Evolutionary conservation across 2,797 vertebrate species (phyloP).

Genomic region (Meriones psammophilus): DNA sequence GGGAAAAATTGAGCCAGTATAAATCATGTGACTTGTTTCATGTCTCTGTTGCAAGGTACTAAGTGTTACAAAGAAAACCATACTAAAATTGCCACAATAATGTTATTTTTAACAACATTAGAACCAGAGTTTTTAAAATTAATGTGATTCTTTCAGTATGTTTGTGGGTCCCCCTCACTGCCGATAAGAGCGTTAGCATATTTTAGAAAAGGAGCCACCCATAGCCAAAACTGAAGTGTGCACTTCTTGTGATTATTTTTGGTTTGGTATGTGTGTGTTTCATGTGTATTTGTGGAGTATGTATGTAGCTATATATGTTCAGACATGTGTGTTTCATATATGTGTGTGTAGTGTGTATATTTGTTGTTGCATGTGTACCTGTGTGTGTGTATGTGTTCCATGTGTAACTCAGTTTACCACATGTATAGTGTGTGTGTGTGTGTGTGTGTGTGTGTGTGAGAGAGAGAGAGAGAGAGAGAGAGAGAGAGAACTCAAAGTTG

Average conservation of each 20-base stretch:
- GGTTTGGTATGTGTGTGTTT: neutral
- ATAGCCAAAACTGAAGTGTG: neutral
- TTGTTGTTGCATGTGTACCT: too few species aligned
- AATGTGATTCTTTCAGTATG: neutral
- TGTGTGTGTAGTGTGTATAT: neutral
- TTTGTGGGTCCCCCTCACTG: neutral
- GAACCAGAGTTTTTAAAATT: neutral
- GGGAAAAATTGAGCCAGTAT: neutral
- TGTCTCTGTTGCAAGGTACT: neutral
- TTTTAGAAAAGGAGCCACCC: slow-evolving; percentile 4
- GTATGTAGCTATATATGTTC: neutral
- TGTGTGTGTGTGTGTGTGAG: too few species aligned
- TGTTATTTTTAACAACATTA: neutral
- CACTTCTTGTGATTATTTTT: neutral
- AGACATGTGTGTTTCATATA: neutral
- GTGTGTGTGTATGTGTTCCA: neutral
- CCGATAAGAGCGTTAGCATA: neutral
- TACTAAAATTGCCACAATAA: neutral
- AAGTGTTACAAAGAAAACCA: neutral
- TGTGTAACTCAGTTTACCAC: neutral
- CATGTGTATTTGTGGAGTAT: neutral
- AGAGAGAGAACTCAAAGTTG: neutral
- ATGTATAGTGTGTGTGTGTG: neutral
- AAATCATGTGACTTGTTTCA: neutral
- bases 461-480: too few species aligned